phyloP scores from a whole-genome alignment of 2,888 invertebrate species.

The Lasioglossum zephyrum region DNA sequence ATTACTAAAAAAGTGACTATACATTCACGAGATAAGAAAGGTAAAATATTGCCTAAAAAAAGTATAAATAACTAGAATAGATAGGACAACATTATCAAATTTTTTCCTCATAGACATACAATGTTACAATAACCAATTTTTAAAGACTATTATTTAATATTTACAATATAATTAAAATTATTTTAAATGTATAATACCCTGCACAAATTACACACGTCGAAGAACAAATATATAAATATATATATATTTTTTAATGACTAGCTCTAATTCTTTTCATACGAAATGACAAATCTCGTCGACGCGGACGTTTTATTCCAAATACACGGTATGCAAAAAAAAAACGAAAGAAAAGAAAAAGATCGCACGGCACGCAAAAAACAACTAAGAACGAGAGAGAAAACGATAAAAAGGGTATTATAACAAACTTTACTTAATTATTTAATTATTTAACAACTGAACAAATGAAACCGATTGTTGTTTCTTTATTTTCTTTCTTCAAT shows the following conservation, averaged over 20 bases:
- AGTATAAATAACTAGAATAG: slow-evolving; percentile 79
- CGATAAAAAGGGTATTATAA: slow-evolving; percentile 60
- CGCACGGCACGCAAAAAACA: slow-evolving; percentile 9
- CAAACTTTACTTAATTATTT: slow-evolving; percentile 70
- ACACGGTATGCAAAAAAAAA: not conserved
- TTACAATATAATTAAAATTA: slow-evolving; percentile 64
- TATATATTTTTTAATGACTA: slow-evolving; percentile 56
- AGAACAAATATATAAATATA: slow-evolving; percentile 19
- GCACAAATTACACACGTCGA: slow-evolving; percentile 61
- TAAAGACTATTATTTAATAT: slow-evolving; percentile 79
- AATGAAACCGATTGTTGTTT: slow-evolving; percentile 64
- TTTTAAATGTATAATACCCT: slow-evolving; percentile 69
- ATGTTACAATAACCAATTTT: slow-evolving; percentile 77
- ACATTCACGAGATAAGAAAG: slow-evolving; percentile 66
- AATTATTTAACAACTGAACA: slow-evolving; percentile 59
- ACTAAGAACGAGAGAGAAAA: slow-evolving; percentile 27
- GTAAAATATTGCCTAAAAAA: slow-evolving; percentile 73
- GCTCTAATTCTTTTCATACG: slow-evolving; percentile 38
- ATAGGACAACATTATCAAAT: slow-evolving; percentile 82
- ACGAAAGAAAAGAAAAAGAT: not conserved
- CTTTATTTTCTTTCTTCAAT: slow-evolving; percentile 61
- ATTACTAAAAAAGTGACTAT: slow-evolving; percentile 71
- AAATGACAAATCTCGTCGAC: slow-evolving; percentile 29
- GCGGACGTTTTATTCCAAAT: slow-evolving; percentile 27
- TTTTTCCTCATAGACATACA: slow-evolving; percentile 78